Evolutionary conservation across 1,140 invertebrate genomes (phyloP), one percentile per base, ranked within the genome.

Genomic region (Atopsyche davidsoni): DNA sequence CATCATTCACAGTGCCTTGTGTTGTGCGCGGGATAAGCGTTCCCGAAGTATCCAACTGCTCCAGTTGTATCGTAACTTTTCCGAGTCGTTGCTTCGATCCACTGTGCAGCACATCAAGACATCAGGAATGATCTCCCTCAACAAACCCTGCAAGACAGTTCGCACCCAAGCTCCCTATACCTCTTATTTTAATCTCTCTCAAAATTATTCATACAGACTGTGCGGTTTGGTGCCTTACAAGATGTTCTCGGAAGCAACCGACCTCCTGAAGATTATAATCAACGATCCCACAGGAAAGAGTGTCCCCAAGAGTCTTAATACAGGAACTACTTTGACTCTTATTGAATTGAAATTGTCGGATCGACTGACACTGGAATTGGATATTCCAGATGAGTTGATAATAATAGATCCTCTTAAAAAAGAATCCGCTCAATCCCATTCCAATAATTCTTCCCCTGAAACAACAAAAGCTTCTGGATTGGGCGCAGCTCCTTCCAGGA

Each of bases 31-130:
- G 16, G 76, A 81, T 41, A 74, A 76, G 56, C 66, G 70, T 24
- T 75, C 68, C 1, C 79, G 72, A 70, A 70, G 72, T 0, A 79
- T 78, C 59, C 77, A 81, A 17, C 58, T 84, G 19, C 81, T 81
- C 46, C 72, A 75, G 51, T 72, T 83, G 19, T 85, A 83, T 57
- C 77, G 82, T 52, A 76, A 80, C 39, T 85, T 82, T 67, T 72
- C 79, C 0, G 80, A 85, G 44, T 62, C 59, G 14, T 52, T 82
- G 2, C 58, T 85, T 11, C 59, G 75, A 28, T 68, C 65, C 3
- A 77, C 76, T 1, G 71, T 85, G 57, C 57, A 66, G 0, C 75
- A 77, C 57, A 68, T 82, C 6, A 63, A 73, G 28, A 48, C 66
- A 0, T 70, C 77, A 51, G 72, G 77, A 35, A 75, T 84, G 69